Conservation (phyloP, 2,797 vertebrate species). For the Trematomus bernacchii region DNA sequence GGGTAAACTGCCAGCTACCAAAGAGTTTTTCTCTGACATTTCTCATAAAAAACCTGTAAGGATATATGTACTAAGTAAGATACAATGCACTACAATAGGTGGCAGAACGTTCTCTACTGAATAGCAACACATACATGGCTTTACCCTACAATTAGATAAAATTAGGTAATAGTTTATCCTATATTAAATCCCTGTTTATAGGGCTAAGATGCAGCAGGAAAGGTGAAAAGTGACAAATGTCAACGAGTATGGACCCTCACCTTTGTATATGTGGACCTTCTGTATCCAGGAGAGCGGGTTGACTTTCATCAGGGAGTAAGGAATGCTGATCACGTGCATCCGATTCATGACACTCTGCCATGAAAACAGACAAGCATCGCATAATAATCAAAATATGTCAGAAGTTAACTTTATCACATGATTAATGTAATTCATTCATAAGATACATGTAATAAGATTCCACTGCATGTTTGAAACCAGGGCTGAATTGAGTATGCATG, state of each 20-base stretch:
- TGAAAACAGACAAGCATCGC: conserved; percentile 49
- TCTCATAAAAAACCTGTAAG: not conserved
- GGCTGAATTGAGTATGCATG: not conserved
- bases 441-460: not conserved
- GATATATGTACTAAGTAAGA: not conserved
- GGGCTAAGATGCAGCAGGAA: not conserved
- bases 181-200: not conserved
- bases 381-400: conserved; percentile 26
- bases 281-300: conserved; percentile 99
- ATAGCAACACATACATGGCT: not conserved
- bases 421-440: too few relatives aligned
- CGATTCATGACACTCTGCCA: conserved; percentile 94
- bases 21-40: not conserved
- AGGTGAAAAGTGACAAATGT: not conserved
- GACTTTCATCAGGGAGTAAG: conserved; percentile 97
- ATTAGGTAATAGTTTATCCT: not conserved
- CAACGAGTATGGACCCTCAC: conserved; percentile 70
- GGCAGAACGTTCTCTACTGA: not conserved
- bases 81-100: not conserved
- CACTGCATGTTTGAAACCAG: not conserved
- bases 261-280: conserved; percentile 96
- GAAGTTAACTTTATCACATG: not conserved
- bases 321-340: conserved; percentile 97
- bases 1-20: not conserved
- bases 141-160: not conserved